Base-by-base conservation (phyloP, 2,888 invertebrate species). In the Polydesmus complanatus region DNA sequence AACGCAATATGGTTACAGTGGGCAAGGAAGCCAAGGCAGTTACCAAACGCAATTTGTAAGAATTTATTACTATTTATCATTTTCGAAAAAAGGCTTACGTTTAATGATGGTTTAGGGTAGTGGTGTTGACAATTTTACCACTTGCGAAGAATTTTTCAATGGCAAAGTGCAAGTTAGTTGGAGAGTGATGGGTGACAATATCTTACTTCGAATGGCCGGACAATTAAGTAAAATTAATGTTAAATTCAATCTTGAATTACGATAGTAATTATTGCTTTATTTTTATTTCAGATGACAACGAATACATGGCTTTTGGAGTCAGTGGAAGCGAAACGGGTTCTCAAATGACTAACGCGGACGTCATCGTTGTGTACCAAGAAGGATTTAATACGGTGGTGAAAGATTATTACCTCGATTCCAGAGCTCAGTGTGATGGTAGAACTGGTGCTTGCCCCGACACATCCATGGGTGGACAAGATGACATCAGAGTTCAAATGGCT, bases 251-350 rank as follows among this genome's bases (percentile, higher is more conserved):
- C 48, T 48, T 48, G 48, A n/a, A n/a, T 11, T 8, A n/a, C 11
- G 52, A 51, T 21, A 5, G n/a, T 51, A 8, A 37, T 54, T 8
- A 58, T 25, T 21, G n/a, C 19, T 19, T 48, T 52, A 19, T 27
- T 21, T 62, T 37, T 23, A n/a, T 27, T 37, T 19, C 47, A 67
- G 67, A 51, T 14, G 86, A 86, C 68, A 86, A 89, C 69, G 87
- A 92, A 71, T 93, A 91, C 74, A 85, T 92, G 78, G 85, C 90
- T 0, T 91, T 93, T 67, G 91, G 92, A 0, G 75, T 89, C 49
- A 89, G 89, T 1, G 91, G 90, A 0, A 81, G 81, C 49, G 83
- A 50, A 1, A 61, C 51, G 8, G 50, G 63, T 14, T 61, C 67
- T 37, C 59, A 64, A 47, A 70, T 70, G 70, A 64, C 67, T 1